Evolutionary conservation across 2,113 vertebrate genomes (phyloP).

Genomic region (Gobius niger): DNA sequence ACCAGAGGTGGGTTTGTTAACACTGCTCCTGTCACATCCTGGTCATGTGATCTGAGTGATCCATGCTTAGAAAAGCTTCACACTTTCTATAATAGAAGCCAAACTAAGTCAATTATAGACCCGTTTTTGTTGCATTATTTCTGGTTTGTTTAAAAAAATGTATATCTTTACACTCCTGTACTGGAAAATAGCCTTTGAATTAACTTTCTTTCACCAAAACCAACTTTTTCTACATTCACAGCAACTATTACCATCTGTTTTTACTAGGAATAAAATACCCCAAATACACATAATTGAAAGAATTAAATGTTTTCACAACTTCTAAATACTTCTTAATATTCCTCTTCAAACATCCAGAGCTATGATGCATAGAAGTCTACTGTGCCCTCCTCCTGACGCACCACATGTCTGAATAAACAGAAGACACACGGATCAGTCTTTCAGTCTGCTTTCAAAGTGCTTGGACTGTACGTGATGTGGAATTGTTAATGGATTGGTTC

Average conservation of each 20-base stretch:
- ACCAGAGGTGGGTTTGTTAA: slow-evolving; percentile 70
- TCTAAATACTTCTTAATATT: too few species aligned
- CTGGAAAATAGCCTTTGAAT: too few species aligned
- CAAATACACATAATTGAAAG: too few species aligned
- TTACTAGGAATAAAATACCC: too few species aligned
- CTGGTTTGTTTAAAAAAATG: too few species aligned
- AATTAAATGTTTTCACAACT: too few species aligned
- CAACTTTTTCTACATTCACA: too few species aligned
- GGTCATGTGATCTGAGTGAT: slow-evolving; percentile 47
- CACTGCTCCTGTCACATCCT: slow-evolving; percentile 70
- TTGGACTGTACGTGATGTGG: background rate
- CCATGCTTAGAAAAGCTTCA: background rate
- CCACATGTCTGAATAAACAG: background rate
- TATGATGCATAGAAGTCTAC: background rate
- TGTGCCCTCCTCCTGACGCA: background rate
- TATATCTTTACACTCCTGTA: too few species aligned
- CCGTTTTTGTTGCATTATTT: too few species aligned
- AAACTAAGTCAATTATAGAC: background rate
- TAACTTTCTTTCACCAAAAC: too few species aligned
- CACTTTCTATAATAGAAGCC: background rate
- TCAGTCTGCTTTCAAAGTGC: background rate
- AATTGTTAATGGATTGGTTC: background rate
- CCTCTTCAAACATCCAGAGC: background rate
- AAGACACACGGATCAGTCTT: background rate
- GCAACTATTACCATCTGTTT: too few species aligned